phyloP scores from a whole-genome alignment of 2,797 vertebrate genomes.

The Gallinago nigripennis region DNA sequence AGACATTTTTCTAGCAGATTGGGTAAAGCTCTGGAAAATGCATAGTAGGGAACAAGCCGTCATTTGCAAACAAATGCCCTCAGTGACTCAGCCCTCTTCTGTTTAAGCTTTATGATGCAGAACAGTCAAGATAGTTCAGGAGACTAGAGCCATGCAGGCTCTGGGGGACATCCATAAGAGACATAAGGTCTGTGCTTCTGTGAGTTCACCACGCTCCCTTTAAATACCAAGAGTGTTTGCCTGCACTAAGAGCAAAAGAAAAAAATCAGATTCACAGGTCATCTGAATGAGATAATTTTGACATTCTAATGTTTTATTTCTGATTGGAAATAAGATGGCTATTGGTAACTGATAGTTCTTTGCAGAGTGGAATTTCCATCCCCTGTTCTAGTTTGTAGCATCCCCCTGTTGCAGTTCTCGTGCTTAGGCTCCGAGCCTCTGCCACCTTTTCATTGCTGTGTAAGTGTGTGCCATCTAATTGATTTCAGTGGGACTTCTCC shows the following conservation, averaged over 20 bases:
- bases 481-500: not conserved
- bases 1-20: not conserved
- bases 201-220: not conserved
- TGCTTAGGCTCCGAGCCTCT: not conserved
- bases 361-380: not conserved
- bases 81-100: not conserved
- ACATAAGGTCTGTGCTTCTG: not conserved
- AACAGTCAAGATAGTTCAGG: not conserved
- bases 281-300: not conserved
- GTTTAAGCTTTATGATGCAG: not conserved
- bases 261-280: not conserved
- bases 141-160: not conserved
- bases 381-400: not conserved
- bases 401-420: not conserved
- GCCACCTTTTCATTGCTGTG: not conserved
- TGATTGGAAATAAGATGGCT: not conserved
- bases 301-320: not conserved
- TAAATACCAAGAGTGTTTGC: not conserved
- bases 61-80: not conserved
- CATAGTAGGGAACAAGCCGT: not conserved
- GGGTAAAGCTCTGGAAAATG: not conserved
- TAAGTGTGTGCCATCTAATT: not conserved
- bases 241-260: not conserved
- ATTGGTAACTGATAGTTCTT: not conserved
- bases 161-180: not conserved